Evolutionary conservation across 2,888 invertebrate genomes (phyloP), one percentile per base, ranked within the genome.

Genomic region (Tenthredo amoena): DNA sequence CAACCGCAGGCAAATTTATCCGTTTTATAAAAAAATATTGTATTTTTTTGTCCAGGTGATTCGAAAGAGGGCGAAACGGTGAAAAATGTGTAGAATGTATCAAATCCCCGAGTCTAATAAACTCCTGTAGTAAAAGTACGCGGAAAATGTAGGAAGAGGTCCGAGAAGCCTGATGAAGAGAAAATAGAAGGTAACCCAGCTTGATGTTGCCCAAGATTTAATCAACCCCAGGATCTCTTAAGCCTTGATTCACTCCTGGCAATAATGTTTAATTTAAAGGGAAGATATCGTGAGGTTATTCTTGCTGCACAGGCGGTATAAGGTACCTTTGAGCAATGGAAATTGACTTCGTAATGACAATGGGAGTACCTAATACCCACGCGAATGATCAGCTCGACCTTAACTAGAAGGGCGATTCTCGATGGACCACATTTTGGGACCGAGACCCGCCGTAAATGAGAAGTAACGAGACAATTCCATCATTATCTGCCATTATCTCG

Each of bases 301-400:
- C 55, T 79, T 79, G 50, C 15, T 79, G 50, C 15, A 50, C 21
- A 21, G 26, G 15, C 26, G 21, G 21, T 34, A 72, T 72, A 43
- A 21, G 37, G 10, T 62, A 26, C 37, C 37, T 26, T 58, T 81
- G 21, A 21, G 62, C 58, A 43, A 26, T 81, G 37, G 81, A 62
- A 81, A 81, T 81, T 58, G 37, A 62, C 58, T 81, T 31, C 40
- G 62, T 81, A 81, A 81, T 62, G 81, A 34, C 58, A 31, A 37
- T 62, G 58, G 34, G 58, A 81, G 81, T 31, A 37, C 81, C 58
- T 81, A 81, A 81, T 62, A 40, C 81, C 81, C 62, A 81, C 62
- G 58, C 37, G 31, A 58, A 62, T n/a, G 81, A 81, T 81, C 62
- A 81, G 62, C 81, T 81, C 40, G 55, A 26, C 6, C 77, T 77